Base-by-base conservation (phyloP, 2,797 vertebrate genomes). In the Liasis olivaceus region DNA sequence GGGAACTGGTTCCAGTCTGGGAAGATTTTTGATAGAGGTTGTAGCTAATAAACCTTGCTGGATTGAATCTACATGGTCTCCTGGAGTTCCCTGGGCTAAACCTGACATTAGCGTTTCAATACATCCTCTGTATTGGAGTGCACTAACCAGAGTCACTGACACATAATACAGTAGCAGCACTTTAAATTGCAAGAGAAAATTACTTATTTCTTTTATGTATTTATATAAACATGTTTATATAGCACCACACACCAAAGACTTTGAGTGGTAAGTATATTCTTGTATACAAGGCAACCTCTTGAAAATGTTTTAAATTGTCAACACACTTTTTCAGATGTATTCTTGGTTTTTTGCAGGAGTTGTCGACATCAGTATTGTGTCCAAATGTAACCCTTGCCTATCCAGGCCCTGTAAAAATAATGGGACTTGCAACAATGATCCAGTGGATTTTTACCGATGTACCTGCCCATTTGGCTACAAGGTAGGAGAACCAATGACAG, bases 301-400 rank as follows among this genome's bases (percentile, higher is more conserved):
- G 28, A 36, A 56, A 89, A 89, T 91, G 42, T 14, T 36, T 64
- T 47, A 31, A 69, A 4, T 28, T 86, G 9, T 60, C 66, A 62
- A 3, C 42, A 58, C 77, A 85, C 4, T 3, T 93, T 88, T 89
- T 87, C 92, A 22, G 31, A 90, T 5, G 95, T 63, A 60, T 20
- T n/a, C 62, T 91, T 96, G 86, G 93, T 63, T 66, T 81, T 85
- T 36, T 96, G 54, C 97, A 99, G 99, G 99, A 66, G 98, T 98
- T 0, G 97, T 97, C 91, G 99, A 99, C 96, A 97, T 99, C 95
- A 97, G 92, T 94, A 97, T 99, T 2, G 96, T 97, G 96, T 98
- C 99, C 85, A 99, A 99, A 97, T 99, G 99, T 88, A 98, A 98
- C 81, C 98, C 99, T 95, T 99, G 99, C 96, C 97, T 99, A 94